phyloP scores from a whole-genome alignment of 2,797 vertebrate species.

The Phrynocephalus vlangalii region DNA sequence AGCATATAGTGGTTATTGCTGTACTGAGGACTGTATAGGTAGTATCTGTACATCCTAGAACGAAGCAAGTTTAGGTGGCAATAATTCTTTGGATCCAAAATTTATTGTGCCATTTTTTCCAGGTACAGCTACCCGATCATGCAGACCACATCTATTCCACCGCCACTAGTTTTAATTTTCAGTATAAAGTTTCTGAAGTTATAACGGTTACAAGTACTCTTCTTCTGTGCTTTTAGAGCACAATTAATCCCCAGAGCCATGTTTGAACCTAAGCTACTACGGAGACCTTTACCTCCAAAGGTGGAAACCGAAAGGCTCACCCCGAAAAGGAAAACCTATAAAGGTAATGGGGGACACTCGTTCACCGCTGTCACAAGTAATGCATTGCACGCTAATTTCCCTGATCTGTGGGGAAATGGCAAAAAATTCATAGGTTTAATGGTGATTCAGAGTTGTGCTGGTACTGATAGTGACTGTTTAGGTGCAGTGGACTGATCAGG shows the following conservation, averaged over 20 bases:
- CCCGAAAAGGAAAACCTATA: background rate
- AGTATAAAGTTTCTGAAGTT: background rate
- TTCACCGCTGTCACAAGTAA: background rate
- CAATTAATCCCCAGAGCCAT: constrained; percentile 5
- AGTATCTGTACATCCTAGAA: background rate
- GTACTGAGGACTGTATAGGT: background rate
- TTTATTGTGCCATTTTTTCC: too few relatives aligned
- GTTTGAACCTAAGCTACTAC: constrained; percentile 21
- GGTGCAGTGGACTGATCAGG: background rate
- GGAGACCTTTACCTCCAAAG: constrained; percentile 37
- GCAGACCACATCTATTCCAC: background rate
- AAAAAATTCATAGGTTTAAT: background rate
- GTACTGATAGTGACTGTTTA: background rate
- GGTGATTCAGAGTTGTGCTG: background rate
- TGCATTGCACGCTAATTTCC: background rate
- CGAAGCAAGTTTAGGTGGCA: background rate
- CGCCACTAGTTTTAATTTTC: background rate
- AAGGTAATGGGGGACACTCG: constrained; percentile 11
- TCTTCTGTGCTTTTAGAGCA: background rate
- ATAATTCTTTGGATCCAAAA: background rate
- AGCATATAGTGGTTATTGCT: background rate
- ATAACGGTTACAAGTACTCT: background rate
- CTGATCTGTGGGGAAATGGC: too few relatives aligned
- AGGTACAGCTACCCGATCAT: background rate
- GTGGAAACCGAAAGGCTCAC: background rate